Evolutionary conservation across 2,888 invertebrate genomes (phyloP), one percentile per base, ranked within the genome.

Genomic region (Scaptomyza reducta): DNA sequence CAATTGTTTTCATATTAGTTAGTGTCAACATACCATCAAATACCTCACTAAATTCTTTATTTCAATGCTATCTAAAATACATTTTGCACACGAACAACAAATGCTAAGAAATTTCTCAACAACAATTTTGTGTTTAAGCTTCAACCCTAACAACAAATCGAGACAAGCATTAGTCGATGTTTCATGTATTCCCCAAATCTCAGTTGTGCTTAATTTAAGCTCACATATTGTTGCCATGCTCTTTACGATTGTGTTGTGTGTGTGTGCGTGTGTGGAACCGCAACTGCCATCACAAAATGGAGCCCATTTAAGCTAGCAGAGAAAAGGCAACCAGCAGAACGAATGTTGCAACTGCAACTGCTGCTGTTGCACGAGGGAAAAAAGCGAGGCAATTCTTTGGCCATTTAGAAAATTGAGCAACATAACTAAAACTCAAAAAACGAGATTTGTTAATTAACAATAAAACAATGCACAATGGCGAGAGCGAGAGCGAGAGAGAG

Each of bases 381-480:
- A 68, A 69, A 59, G 33, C 60, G 38, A 18, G 41, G 50, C 64
- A 70, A 64, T 78, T 59, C 68, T 62, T 66, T 68, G 22, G 60
- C 59, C 68, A 69, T 77, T 77, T 74, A 72, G 74, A 69, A 80
- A 74, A 78, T 69, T 73, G 62, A 68, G 67, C 63, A 70, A 71
- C 69, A 76, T 58, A 67, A 68, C 68, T 71, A 70, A 76, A 80
- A 55, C 63, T 68, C 54, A 31, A 68, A 74, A 74, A 72, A 74
- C 63, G 51, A 87, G 87, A 82, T 87, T 84, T 79, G 84, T 87
- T 84, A 87, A 87, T 87, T 84, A 84, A 87, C 85, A 87, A 87
- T 84, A 79, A 84, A 78, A 74, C 71, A 78, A 74, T 66, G 57
- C 59, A 46, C 57, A 62, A 62, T 64, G 50, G 41, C 38, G 11